Conservation (phyloP, 2,888 invertebrate species). For the Cheilosia urbana region DNA sequence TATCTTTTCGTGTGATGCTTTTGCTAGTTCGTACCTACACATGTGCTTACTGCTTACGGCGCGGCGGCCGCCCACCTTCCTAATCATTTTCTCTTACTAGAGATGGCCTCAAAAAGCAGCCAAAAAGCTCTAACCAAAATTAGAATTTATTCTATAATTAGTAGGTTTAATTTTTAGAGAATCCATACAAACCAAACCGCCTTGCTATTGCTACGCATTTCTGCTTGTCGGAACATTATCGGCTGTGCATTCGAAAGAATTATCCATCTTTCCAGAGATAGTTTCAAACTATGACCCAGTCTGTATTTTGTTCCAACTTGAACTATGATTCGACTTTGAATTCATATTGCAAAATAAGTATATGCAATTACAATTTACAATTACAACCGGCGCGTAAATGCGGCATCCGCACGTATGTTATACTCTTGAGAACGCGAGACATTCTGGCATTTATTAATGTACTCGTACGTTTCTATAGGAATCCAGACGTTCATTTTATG, state of each 20-base stretch:
- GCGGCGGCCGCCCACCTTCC: slow-evolving; percentile 60
- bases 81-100: slow-evolving; percentile 56
- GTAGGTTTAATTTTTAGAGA: slow-evolving; percentile 49
- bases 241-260: slow-evolving; percentile 11
- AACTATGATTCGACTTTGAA: not conserved
- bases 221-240: slow-evolving; percentile 46
- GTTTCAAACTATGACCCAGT: not conserved
- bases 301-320: not conserved
- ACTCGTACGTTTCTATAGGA: slow-evolving; percentile 23
- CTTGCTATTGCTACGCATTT: slow-evolving; percentile 49
- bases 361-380: slow-evolving; percentile 22
- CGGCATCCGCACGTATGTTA: slow-evolving; percentile 23
- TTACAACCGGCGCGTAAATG: slow-evolving; percentile 16
- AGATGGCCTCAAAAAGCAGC: slow-evolving; percentile 72
- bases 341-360: not conserved
- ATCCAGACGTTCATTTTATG: slow-evolving; percentile 43
- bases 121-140: slow-evolving; percentile 74
- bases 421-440: slow-evolving; percentile 55
- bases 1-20: slow-evolving; percentile 34
- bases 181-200: slow-evolving; percentile 22
- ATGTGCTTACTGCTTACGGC: slow-evolving; percentile 56
- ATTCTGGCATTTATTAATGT: slow-evolving; percentile 63
- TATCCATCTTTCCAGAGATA: slow-evolving; percentile 20
- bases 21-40: slow-evolving; percentile 57
- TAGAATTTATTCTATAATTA: slow-evolving; percentile 75